These are phyloP conservation scores for Neoarius graeffei DNA, from an alignment of 2,113 vertebrate genomes.

Conservation along the genomic window DNA sequence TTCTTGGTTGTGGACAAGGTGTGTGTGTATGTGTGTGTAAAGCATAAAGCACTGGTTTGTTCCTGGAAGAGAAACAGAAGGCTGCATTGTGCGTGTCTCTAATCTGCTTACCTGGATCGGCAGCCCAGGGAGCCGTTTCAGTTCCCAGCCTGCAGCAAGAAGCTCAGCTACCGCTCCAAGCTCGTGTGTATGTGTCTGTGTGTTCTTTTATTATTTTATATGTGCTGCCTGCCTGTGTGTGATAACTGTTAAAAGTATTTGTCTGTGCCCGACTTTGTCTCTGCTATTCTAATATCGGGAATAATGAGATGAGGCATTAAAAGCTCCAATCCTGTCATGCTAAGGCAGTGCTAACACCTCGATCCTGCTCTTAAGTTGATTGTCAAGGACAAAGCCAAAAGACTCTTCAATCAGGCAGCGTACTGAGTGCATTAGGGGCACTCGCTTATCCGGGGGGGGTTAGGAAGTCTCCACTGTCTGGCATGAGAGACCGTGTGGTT, in stretches of 20 bases:
- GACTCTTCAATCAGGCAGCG: conserved; percentile 44
- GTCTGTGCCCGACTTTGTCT: conserved; percentile 22
- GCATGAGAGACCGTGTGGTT: conserved; percentile 62
- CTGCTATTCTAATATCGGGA: conserved; percentile 18
- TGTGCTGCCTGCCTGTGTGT: conserved; percentile 52
- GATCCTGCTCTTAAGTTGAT: conserved; percentile 33
- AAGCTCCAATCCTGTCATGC: background rate
- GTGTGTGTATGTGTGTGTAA: conserved; percentile 53
- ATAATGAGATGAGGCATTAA: conserved; percentile 22
- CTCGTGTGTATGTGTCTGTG: conserved; percentile 39
- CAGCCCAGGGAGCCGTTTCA: conserved; percentile 68
- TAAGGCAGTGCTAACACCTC: background rate
- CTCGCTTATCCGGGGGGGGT: conserved; percentile 51
- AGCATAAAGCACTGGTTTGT: conserved; percentile 72
- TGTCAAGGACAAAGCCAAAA: conserved; percentile 30
- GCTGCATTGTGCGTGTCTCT: conserved; percentile 76
- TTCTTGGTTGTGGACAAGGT: conserved; percentile 58
- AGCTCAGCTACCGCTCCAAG: conserved; percentile 58
- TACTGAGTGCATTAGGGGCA: conserved; percentile 35
- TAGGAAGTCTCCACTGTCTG: conserved; percentile 48
- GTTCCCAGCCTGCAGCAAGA: conserved; percentile 70
- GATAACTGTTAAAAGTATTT: conserved; percentile 49
- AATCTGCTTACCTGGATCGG: conserved; percentile 82
- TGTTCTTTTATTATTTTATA: conserved; percentile 4
- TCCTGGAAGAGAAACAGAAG: conserved; percentile 76